Conservation (phyloP, 2,113 vertebrate species). For the Setophaga petechia region DNA sequence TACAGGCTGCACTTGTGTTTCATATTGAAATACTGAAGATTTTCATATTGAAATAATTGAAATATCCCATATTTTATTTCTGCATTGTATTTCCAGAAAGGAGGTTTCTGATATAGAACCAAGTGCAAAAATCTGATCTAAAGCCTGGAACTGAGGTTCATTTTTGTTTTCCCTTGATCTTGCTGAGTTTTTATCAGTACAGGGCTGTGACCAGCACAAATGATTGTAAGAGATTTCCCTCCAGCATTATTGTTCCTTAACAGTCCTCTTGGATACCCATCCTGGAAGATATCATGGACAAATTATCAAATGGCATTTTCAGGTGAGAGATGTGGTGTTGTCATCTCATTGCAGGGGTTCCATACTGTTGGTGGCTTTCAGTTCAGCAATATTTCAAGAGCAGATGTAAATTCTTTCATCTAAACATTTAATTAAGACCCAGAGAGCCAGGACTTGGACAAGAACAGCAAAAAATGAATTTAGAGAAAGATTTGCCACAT, state of each 20-base stretch:
- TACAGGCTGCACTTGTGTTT: background rate
- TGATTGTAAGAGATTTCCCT: background rate
- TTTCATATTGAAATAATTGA: background rate
- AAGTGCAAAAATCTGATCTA: background rate
- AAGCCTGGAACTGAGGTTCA: background rate
- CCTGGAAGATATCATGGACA: constrained; percentile 92
- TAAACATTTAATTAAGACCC: background rate
- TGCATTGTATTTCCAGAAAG: background rate
- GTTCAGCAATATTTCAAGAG: background rate
- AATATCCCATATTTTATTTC: background rate
- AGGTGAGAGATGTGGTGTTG: constrained; percentile 74
- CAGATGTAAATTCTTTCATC: background rate
- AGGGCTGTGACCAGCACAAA: background rate
- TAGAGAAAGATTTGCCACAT: background rate
- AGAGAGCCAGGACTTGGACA: background rate
- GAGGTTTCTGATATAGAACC: background rate
- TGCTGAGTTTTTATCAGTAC: background rate
- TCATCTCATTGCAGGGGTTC: too few relatives aligned
- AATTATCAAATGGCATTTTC: constrained; percentile 85
- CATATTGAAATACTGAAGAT: background rate
- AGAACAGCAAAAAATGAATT: background rate
- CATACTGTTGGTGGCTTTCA: background rate
- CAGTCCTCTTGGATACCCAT: constrained; percentile 80
- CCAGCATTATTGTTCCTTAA: constrained; percentile 68
- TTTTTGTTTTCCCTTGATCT: background rate